Base-by-base conservation (phyloP, 2,797 vertebrate species). In the Thripadectes ignobilis region DNA sequence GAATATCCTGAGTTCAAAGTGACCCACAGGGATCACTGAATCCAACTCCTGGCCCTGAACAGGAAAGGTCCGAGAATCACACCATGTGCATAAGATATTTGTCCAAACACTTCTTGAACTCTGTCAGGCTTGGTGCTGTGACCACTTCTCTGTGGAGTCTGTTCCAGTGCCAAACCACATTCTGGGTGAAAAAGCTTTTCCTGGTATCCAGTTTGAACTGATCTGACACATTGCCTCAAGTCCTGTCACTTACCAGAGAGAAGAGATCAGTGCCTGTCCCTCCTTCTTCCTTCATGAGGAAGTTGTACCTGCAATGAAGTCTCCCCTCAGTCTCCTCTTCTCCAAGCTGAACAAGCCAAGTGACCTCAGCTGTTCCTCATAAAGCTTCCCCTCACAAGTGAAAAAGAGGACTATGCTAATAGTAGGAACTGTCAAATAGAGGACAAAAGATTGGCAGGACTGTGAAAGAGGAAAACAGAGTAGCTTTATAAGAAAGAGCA, bases 121-220 rank as follows among this genome's bases (percentile, higher is more conserved):
- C 38, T 24, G 15, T 16, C 32, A 38, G 27, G 15, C 23, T 66
- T 45, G 22, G 14, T 49, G 51, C 26, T 65, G 27, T 29, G 51
- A 51, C 22, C 59, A 20, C 18, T 20, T 13, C 10, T 7, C 12
- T 45, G 19, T 19, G 24, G 4, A 19, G 5, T 8, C 15, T 43
- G 7, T 58, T 72, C 10, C 12, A 9, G 19, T 20, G 15, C 14
- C 8, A 58, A 72, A 2, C 3, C 12, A 58, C 12, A 5, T 27
- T 49, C 20, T 38, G 32, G 8, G 12, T n/a, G 36, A 49, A 57
- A 27, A 57, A 43, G 4, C 1, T n/a, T 36, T n/a, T 24, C 22
- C 36, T 1, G 1, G 41, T 36, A 62, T 4, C 6, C 30, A 48
- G 21, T 17, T 22, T 27, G 26, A 72, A 32, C 3, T 1, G 2